phyloP scores from a whole-genome alignment of 2,888 invertebrate genomes.

The Crioceris asparagi region DNA sequence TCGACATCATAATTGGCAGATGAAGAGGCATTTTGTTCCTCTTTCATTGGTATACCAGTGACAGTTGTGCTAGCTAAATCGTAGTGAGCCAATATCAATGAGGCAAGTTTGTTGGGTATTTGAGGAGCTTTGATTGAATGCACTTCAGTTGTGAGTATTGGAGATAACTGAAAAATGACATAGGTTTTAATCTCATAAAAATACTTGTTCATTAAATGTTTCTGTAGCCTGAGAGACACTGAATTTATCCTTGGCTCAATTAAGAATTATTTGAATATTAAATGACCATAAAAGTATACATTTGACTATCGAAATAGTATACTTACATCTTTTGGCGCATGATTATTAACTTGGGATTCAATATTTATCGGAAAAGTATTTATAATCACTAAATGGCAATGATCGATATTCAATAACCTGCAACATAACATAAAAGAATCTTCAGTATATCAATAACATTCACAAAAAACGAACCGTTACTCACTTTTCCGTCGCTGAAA shows the following conservation, averaged over 20 bases:
- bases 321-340: constrained; percentile 55
- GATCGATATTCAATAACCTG: constrained; percentile 65
- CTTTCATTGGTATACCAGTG: constrained; percentile 95
- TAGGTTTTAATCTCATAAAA: too few species aligned
- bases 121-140: constrained; percentile 67
- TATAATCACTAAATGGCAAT: constrained; percentile 82
- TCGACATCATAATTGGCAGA: constrained; percentile 99
- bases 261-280: not conserved
- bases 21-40: constrained; percentile 95
- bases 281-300: constrained; percentile 5
- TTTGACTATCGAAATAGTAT: not conserved
- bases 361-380: constrained; percentile 79
- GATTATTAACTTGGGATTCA: constrained; percentile 65
- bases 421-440: constrained; percentile 23
- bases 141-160: constrained; percentile 65
- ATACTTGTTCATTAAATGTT: too few species aligned
- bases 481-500: constrained; percentile 49
- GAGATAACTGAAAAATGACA: constrained; percentile 46
- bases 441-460: constrained; percentile 1
- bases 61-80: constrained; percentile 92
- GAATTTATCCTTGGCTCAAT: too few species aligned
- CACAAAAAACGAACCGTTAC: not conserved
- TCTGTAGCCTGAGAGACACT: too few species aligned
- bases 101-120: constrained; percentile 62
- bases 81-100: constrained; percentile 75